Evolutionary conservation across 2,797 vertebrate species (phyloP).

Genomic region (Bucorvus abyssinicus): DNA sequence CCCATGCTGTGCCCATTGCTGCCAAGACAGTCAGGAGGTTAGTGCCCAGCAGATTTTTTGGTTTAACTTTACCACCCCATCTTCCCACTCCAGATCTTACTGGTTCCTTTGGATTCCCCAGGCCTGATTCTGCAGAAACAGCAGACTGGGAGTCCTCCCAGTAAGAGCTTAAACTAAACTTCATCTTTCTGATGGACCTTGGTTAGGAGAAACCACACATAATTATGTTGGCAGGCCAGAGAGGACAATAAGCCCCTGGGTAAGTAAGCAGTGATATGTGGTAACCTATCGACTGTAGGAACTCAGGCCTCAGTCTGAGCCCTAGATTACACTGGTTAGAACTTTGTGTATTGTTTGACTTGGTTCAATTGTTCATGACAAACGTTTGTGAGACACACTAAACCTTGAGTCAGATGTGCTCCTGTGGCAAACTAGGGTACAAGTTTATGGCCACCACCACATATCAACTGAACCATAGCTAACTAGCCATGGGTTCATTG

Average conservation of each 20-base stretch:
- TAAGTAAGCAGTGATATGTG: neutral
- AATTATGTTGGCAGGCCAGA: neutral
- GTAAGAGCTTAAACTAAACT: neutral
- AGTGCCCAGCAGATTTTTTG: neutral
- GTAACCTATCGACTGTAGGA: neutral
- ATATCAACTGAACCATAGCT: neutral
- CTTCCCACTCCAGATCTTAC: neutral
- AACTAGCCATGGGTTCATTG: neutral
- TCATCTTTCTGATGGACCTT: neutral
- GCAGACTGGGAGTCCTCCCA: neutral
- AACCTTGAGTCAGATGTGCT: neutral
- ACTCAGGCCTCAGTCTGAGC: neutral
- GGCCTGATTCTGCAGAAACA: neutral
- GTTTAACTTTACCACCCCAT: neutral
- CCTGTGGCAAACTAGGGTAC: neutral
- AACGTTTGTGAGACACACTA: neutral
- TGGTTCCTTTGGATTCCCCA: neutral
- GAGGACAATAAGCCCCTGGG: neutral
- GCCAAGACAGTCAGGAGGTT: neutral
- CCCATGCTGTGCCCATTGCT: neutral
- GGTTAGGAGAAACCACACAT: neutral
- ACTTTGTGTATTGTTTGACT: neutral
- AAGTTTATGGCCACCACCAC: neutral
- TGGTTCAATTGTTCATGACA: neutral
- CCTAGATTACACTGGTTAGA: neutral